Percentiles rank a stretch among this genome's conserved stretches.
These are phyloP conservation scores for Hypolimnas misippus DNA, from an alignment of 2,888 invertebrate species.

Conservation along the genomic window DNA sequence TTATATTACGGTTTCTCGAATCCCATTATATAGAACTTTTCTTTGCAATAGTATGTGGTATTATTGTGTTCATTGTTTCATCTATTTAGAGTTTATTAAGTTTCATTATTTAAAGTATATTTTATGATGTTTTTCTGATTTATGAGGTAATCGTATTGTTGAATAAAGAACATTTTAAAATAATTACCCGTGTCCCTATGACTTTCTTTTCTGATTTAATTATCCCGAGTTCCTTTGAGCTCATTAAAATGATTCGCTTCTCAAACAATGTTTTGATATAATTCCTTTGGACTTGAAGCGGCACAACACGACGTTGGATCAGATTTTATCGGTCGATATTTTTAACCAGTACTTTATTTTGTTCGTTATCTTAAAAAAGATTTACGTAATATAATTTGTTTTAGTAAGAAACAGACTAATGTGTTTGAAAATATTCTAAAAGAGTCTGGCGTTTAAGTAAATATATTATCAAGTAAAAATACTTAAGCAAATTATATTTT, in stretches of 20 bases:
- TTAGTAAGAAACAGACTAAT: not conserved
- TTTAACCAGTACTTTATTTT: conserved; percentile 15
- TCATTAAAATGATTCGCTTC: conserved; percentile 43
- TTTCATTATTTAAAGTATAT: not conserved
- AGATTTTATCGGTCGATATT: conserved; percentile 28
- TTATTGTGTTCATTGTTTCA: too few species aligned
- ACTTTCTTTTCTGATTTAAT: conserved; percentile 32
- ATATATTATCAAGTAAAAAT: too few species aligned
- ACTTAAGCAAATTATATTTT: too few species aligned
- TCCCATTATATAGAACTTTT: too few species aligned
- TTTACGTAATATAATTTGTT: not conserved
- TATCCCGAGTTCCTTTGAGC: conserved; percentile 33
- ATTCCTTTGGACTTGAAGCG: conserved; percentile 38
- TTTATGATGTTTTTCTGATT: not conserved
- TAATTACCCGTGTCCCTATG: conserved; percentile 19
- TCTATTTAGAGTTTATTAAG: too few species aligned
- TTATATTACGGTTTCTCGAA: too few species aligned
- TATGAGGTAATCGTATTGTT: not conserved
- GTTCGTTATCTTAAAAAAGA: not conserved
- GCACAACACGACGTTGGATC: conserved; percentile 31
- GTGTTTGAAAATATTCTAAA: not conserved
- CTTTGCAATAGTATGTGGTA: too few species aligned
- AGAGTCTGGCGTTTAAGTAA: too few species aligned
- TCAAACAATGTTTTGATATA: conserved; percentile 42
- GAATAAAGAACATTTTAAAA: conserved; percentile 5